Evolutionary conservation across 2,888 invertebrate species (phyloP), one percentile per base, ranked within the genome.

Genomic region (Hemaris fuciformis): DNA sequence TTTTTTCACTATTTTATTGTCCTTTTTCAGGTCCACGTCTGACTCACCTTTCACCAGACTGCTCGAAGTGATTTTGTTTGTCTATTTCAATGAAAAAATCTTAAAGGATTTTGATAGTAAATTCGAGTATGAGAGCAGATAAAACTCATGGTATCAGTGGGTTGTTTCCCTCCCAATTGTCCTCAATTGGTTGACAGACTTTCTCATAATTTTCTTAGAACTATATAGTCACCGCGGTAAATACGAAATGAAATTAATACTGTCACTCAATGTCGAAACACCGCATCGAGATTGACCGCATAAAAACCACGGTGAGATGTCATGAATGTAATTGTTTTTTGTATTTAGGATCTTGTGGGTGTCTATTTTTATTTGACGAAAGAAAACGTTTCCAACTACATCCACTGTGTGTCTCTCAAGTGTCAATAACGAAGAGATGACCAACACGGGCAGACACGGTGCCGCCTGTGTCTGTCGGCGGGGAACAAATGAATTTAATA

Each of bases 271-370:
- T 77, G 79, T 82, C 81, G 79, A 81, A 83, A 84, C 77, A 81
- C 71, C 64, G 67, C 68, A 79, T 81, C 76, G 67, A 77, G 76
- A 81, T 76, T 74, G 74, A 66, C 64, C 67, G 64, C 67, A 79
- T 72, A 77, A 80, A 79, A 75, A 78, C 73, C 70, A 66, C 76
- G 65, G 76, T 63, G 73, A 80, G 79, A 79, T 81, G 84, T 85
- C 83, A 79, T 79, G 78, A 77, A 75, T 75, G 78, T 83, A 85
- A 86, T 86, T 83, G 84, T 85, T 85, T 83, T 83, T 84, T 85
- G 78, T 83, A 74, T 77, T 79, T 75, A 70, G 68, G 71, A 77
- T 81, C 73, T 81, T 76, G 81, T 80, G 68, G 80, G 77, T 71
- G 80, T 77, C 73, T 73, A 69, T 70, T 78, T 79, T 76, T 81